Conservation (phyloP, 2,113 vertebrate species). For the Bagarius yarrelli region DNA sequence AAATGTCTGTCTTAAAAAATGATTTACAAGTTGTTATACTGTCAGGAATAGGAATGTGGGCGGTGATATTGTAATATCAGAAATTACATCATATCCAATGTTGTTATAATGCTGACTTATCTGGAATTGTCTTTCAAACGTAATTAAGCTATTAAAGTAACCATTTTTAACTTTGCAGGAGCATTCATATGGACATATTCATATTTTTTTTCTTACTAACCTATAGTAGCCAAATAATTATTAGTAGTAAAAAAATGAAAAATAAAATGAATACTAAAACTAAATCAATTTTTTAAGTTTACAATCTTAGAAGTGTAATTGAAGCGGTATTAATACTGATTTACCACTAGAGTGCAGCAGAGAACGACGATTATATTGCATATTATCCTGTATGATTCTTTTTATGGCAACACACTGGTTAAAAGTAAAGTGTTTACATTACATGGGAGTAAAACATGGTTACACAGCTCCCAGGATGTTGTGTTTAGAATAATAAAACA, state of each 20-base stretch:
- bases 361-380: background rate
- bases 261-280: too few species aligned
- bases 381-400: background rate
- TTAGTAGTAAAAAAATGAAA: background rate
- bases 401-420: background rate
- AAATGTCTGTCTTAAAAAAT: background rate
- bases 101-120: background rate
- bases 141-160: background rate
- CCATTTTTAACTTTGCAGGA: background rate
- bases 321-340: background rate
- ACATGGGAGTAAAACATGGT: background rate
- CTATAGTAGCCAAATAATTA: background rate
- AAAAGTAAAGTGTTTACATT: background rate
- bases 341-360: slow-evolving; percentile 37
- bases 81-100: background rate
- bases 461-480: background rate
- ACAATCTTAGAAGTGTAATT: background rate
- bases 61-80: background rate
- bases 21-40: background rate
- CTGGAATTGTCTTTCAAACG: too few species aligned
- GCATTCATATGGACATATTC: background rate
- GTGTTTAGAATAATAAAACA: background rate
- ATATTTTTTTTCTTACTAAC: background rate
- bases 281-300: background rate
- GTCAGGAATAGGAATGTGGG: background rate